These are phyloP conservation scores for Wiebesia pumilae DNA, from an alignment of 1,140 invertebrate species.

Conservation along the genomic window DNA sequence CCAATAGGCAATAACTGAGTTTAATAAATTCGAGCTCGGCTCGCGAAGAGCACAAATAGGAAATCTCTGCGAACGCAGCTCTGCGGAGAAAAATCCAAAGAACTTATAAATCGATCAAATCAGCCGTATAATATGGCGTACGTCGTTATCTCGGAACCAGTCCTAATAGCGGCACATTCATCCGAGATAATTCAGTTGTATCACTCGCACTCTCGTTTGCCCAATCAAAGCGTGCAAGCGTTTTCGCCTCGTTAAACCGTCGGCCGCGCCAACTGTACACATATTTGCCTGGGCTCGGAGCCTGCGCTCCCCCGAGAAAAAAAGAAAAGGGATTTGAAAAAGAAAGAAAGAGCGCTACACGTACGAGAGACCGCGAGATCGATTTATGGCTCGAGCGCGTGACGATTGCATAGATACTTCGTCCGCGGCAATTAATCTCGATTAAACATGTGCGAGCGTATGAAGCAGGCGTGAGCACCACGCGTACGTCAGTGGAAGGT, in stretches of 20 bases:
- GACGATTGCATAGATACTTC: not conserved
- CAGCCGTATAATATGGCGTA: not conserved
- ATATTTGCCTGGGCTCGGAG: not conserved
- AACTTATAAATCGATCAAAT: constrained; percentile 7
- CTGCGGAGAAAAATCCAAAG: not conserved
- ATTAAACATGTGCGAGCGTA: not conserved
- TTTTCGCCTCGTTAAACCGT: constrained; percentile 29
- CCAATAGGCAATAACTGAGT: no score
- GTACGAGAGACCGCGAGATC: not conserved
- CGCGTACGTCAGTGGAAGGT: no score
- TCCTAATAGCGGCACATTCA: constrained; percentile 1
- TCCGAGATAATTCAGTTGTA: constrained; percentile 32
- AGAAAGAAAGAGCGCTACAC: not conserved
- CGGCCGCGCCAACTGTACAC: not conserved
- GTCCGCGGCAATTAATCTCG: not conserved
- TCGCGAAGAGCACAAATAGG: no score
- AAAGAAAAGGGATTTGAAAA: not conserved
- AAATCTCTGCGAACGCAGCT: not conserved
- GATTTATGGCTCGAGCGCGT: not conserved
- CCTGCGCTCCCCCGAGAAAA: not conserved
- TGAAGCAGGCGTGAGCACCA: no score
- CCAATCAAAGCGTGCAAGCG: constrained; percentile 19
- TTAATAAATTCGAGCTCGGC: no score
- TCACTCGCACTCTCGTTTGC: constrained; percentile 16
- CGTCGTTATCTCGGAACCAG: constrained; percentile 4